phyloP scores from a whole-genome alignment of 2,113 vertebrate species.

The Megalops atlanticus region DNA sequence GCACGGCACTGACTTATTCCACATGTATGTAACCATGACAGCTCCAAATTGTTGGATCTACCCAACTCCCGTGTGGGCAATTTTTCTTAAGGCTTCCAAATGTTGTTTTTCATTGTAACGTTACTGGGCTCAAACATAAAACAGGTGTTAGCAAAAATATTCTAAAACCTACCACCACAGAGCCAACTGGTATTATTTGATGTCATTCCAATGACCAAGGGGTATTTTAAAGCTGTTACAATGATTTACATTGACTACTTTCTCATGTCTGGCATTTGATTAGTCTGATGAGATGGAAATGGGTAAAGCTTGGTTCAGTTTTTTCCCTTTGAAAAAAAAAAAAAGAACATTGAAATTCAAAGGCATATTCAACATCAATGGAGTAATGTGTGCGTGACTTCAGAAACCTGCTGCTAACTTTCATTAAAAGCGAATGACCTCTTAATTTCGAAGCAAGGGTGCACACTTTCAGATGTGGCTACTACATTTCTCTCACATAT shows the following conservation, averaged over 20 bases:
- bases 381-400: constrained; percentile 38
- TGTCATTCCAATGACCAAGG: constrained; percentile 56
- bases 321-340: constrained; percentile 26
- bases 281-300: constrained; percentile 38
- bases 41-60: constrained; percentile 51
- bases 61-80: constrained; percentile 45
- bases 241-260: constrained; percentile 63
- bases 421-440: constrained; percentile 54
- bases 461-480: constrained; percentile 44
- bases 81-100: constrained; percentile 59
- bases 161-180: constrained; percentile 50
- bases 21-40: constrained; percentile 55
- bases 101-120: constrained; percentile 52
- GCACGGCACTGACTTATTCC: background rate
- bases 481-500: constrained; percentile 57
- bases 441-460: constrained; percentile 53
- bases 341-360: constrained; percentile 33
- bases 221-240: constrained; percentile 56
- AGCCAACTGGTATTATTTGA: constrained; percentile 56
- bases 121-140: constrained; percentile 60
- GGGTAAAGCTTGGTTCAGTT: constrained; percentile 34
- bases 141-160: constrained; percentile 61
- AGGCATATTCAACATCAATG: constrained; percentile 46
- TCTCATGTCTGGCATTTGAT: constrained; percentile 49
- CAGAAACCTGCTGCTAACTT: constrained; percentile 40